A percentile compares a stretch with the other conserved stretches of the same genome.
phyloP scores from a whole-genome alignment of 2,113 vertebrate species.

The Indri indri region DNA sequence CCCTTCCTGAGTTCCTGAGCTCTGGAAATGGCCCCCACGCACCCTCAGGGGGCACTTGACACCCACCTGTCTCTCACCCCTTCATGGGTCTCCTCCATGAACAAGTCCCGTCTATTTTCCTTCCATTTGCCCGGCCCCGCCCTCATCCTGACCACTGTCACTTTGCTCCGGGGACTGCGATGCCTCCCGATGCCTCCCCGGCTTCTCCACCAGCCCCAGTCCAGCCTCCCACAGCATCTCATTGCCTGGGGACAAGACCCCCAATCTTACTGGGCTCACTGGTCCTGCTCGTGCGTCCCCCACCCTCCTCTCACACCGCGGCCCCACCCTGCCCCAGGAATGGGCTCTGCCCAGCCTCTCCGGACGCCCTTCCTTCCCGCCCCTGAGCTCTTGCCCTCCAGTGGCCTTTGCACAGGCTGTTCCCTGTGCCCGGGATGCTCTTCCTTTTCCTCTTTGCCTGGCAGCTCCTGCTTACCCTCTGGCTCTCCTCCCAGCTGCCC shows the following conservation, averaged over 20 bases:
- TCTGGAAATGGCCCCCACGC: background rate
- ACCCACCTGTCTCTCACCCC: fast-evolving
- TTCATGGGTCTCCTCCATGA: fast-evolving
- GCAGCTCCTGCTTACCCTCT: no score
- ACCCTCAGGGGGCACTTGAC: background rate
- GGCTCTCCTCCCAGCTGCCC: background rate
- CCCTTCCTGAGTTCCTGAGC: background rate
- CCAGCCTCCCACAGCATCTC: fast-evolving
- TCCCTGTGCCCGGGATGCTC: background rate
- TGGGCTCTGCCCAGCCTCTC: background rate
- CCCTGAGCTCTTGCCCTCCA: background rate
- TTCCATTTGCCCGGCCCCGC: fast-evolving
- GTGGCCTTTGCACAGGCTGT: background rate
- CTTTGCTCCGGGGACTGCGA: no score
- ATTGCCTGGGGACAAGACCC: background rate
- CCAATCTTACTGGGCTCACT: no score
- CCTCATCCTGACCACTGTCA: fast-evolving
- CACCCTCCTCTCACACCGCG: fast-evolving
- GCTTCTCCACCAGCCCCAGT: background rate
- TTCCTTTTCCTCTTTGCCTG: background rate
- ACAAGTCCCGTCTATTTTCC: fast-evolving
- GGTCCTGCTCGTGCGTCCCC: background rate
- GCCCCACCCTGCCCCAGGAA: fast-evolving
- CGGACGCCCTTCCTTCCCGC: background rate
- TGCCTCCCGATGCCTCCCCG: background rate